A percentile compares a stretch with the other conserved stretches of the same genome.
Conservation (phyloP, 2,888 invertebrate genomes). For the Ceratothoa steindachneri region DNA sequence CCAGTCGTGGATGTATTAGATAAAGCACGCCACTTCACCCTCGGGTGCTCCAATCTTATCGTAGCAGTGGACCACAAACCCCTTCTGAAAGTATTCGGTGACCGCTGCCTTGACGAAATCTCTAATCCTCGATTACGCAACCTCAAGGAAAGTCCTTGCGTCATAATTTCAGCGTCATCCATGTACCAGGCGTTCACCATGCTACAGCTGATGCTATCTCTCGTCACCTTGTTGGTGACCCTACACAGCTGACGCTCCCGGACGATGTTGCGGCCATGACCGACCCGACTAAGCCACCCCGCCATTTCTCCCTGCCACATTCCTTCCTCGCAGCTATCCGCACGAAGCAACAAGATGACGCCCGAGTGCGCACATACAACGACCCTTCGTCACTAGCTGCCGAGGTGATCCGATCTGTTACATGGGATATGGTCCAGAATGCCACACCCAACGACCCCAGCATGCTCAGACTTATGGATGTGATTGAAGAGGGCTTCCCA, state of each 20-base stretch:
- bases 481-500: too few species aligned
- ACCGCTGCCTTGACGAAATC: neutral
- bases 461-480: neutral
- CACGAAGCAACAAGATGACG: neutral
- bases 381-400: too few species aligned
- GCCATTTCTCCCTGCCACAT: neutral
- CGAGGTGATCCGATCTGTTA: neutral
- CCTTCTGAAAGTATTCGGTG: too few species aligned
- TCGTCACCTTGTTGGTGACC: neutral
- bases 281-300: too few species aligned
- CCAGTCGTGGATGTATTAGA: too few species aligned
- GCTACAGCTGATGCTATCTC: neutral
- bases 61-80: too few species aligned
- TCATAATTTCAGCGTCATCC: conserved; percentile 11
- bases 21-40: too few species aligned
- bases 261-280: too few species aligned
- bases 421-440: neutral
- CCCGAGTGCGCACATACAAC: neutral
- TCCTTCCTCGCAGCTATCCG: neutral
- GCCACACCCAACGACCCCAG: conserved; percentile 6
- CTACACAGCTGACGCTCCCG: neutral
- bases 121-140: too few species aligned
- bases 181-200: conserved; percentile 10
- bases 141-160: neutral
- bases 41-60: too few species aligned